Evolutionary conservation across 1,140 invertebrate genomes (phyloP).

Genomic region (Hypsibius dujardini): DNA sequence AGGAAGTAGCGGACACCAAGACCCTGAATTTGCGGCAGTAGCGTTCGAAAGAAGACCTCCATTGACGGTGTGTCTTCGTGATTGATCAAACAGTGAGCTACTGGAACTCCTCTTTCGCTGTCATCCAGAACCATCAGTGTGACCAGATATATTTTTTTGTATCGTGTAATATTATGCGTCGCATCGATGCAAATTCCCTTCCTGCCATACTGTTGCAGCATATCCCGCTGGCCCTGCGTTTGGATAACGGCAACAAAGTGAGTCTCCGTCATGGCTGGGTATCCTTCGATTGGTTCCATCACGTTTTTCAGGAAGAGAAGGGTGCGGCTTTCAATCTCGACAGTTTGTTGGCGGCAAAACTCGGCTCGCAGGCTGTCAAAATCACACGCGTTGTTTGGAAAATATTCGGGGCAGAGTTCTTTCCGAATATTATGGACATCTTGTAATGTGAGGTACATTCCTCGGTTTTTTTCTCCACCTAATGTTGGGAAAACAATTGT

Average conservation of each 20-base stretch:
- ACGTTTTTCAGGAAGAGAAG: background rate
- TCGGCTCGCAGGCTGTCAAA: background rate
- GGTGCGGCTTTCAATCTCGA: background rate
- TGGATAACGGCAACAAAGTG: background rate
- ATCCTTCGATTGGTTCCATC: background rate
- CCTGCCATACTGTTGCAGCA: background rate
- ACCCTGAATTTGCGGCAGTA: background rate
- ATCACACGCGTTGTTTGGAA: background rate
- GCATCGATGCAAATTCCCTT: background rate
- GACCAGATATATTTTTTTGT: background rate
- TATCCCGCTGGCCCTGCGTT: background rate
- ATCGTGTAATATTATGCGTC: background rate
- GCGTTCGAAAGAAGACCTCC: background rate
- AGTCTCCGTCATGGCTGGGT: background rate
- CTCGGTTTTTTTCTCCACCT: background rate
- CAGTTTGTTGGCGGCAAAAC: background rate
- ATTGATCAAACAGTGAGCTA: background rate
- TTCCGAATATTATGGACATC: background rate
- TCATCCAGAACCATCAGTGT: background rate
- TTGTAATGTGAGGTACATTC: background rate
- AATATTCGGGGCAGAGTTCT: background rate
- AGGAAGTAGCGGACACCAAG: background rate
- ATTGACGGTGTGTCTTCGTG: background rate
- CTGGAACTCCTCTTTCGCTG: background rate
- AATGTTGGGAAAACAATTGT: too few species aligned